Base-by-base conservation (phyloP, 2,888 invertebrate genomes). In the Leucoptera coffeella region DNA sequence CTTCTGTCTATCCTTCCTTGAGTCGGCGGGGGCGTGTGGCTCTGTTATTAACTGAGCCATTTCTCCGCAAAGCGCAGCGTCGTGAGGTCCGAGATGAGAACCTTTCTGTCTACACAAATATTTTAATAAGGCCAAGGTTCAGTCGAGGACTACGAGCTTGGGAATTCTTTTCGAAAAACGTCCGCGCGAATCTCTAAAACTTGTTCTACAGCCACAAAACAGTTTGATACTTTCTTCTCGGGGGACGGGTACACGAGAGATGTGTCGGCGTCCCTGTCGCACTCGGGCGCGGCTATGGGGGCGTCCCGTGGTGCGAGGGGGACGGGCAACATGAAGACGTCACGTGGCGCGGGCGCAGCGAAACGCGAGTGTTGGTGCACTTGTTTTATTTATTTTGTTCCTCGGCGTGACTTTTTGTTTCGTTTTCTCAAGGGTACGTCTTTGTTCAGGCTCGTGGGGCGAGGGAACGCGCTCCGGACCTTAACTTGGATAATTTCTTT, bases 401-500 rank as follows among this genome's bases (percentile, higher is more conserved):
- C 44, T 49, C 47, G 57, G 48, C 49, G 45, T 48, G n/a, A n/a
- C 35, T 40, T 45, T 43, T 42, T 41, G 51, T 57, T 55, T 50
- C 45, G 45, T 37, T 50, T 60, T 55, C 51, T 52, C 43, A 42
- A 47, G 43, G 57, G 51, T 55, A 65, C 67, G 64, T 67, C 67
- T 69, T 69, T 67, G 67, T 69, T 65, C 61, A 45, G 45, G 47
- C 42, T 45, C 45, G 42, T 45, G 43, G 49, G 46, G 50, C 53
- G 51, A 47, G 56, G 60, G 56, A 54, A 57, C 55, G 56, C 46
- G 52, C 53, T 20, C 23, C 17, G 22, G 38, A 39, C 35, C 37
- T 60, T 59, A 60, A 62, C 53, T 56, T 54, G 61, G 62, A 67
- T 67, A 69, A 67, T 69, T 69, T 67, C 69, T 69, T 69, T 65